Base-by-base conservation (phyloP, 2,113 vertebrate species). In the Mandrillus leucophaeus region DNA sequence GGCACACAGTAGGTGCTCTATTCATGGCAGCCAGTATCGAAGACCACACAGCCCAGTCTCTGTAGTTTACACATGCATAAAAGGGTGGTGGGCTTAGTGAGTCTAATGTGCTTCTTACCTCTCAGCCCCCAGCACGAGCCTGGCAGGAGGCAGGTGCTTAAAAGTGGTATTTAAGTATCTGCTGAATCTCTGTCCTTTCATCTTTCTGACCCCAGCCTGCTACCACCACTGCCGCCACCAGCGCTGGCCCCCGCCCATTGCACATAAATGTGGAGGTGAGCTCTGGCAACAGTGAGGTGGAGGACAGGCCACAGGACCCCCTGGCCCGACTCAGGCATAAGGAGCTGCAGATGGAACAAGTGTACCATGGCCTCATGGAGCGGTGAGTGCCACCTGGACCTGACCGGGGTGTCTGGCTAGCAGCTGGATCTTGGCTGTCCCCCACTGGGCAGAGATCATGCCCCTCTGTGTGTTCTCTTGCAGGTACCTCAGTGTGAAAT, bases 401-500 rank as follows among this genome's bases (percentile, higher is more conserved):
- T 12, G 48, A 52, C 45, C 1, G 0, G 40, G 40, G 43, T 1
- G 0, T 40, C 22, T 0, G 30, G 52, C 22, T 25, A 5, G 8
- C 6, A 32, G 55, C 45, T 40, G 59, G 78, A 43, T 43, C 75
- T 30, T 22, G 5, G 32, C 75, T 18, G 79, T 64, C 38, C 16
- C 50, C 45, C 27, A 11, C 27, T 52, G 35, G 16, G 25, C 84
- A 20, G 73, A 81, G 55, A 59, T 93, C 94, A 93, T 0, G 0
- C 4, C 17, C 4, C 18, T 72, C 70, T 57, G 23, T 17, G 35
- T 27, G 35, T 40, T 43, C 82, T 52, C 92, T 78, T 88, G 14
- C 97, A 99, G 99, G 85, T 99, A 98, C 96, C 95, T 98, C 94
- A 99, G 98, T 84, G 96, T 98, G 72, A 99, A 98, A 90, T 99